These are phyloP conservation scores for Strigops habroptila DNA, from an alignment of 2,113 vertebrate genomes.

Conservation along the genomic window DNA sequence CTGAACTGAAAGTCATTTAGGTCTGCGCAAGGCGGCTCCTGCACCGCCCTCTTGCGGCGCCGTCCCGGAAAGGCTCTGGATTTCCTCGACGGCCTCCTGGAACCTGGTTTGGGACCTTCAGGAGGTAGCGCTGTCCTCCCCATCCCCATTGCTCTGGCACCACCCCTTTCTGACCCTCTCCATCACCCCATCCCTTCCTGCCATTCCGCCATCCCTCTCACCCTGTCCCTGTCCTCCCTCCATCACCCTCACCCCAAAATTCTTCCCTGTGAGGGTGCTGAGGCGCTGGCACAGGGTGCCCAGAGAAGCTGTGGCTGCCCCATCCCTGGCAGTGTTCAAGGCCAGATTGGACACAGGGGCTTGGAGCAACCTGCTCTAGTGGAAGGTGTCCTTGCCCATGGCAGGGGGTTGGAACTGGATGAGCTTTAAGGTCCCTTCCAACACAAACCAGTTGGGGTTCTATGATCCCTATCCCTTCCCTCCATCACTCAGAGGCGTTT, in stretches of 20 bases:
- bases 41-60: background rate
- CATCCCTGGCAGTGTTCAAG: background rate
- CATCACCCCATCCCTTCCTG: background rate
- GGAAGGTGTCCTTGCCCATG: background rate
- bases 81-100: too few relatives aligned
- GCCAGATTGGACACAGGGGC: background rate
- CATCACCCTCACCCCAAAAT: background rate
- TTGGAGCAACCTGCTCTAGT: background rate
- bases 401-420: too few relatives aligned
- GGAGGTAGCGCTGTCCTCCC: background rate
- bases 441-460: background rate
- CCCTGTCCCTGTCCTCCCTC: background rate
- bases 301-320: background rate
- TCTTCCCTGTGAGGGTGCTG: background rate
- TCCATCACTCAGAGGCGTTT: fast-evolving
- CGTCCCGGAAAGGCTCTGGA: too few relatives aligned
- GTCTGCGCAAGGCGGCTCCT: background rate
- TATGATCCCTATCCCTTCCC: background rate
- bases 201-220: background rate
- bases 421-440: too few relatives aligned
- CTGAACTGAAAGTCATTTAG: fast-evolving
- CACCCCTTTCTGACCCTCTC: background rate
- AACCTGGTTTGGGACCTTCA: background rate
- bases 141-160: too few relatives aligned
- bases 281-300: background rate